A percentile compares a stretch with the other conserved stretches of the same genome.
Conservation (phyloP, 2,113 vertebrate species). For the Naja naja region DNA sequence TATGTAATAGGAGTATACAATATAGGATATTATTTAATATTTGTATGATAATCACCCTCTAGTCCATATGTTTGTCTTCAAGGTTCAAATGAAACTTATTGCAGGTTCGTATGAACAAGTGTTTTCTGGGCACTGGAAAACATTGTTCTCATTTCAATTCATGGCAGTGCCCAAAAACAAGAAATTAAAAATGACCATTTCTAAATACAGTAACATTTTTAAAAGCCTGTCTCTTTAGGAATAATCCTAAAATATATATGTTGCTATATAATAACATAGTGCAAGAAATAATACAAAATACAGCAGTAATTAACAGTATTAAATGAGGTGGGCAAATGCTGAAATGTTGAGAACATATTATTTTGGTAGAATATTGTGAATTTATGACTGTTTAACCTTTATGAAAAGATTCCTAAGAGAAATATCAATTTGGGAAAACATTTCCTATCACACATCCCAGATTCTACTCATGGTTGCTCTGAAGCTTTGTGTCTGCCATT, state of each 20-base stretch:
- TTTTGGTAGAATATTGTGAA: neutral
- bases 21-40: neutral
- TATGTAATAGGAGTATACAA: neutral
- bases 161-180: neutral
- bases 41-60: neutral
- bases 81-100: neutral
- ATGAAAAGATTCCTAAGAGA: neutral
- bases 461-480: neutral
- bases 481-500: neutral
- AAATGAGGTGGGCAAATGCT: neutral
- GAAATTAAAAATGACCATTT: neutral
- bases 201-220: neutral
- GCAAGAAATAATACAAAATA: neutral
- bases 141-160: neutral
- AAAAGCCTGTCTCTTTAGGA: neutral
- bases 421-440: slow-evolving; percentile 3
- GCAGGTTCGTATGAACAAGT: neutral
- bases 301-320: neutral
- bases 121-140: neutral
- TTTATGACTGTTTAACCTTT: neutral
- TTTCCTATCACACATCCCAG: neutral
- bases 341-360: neutral
- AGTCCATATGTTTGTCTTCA: neutral
- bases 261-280: neutral
- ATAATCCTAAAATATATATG: neutral